Evolutionary conservation across 2,113 vertebrate species (phyloP).

Genomic region (Cheirogaleus medius): DNA sequence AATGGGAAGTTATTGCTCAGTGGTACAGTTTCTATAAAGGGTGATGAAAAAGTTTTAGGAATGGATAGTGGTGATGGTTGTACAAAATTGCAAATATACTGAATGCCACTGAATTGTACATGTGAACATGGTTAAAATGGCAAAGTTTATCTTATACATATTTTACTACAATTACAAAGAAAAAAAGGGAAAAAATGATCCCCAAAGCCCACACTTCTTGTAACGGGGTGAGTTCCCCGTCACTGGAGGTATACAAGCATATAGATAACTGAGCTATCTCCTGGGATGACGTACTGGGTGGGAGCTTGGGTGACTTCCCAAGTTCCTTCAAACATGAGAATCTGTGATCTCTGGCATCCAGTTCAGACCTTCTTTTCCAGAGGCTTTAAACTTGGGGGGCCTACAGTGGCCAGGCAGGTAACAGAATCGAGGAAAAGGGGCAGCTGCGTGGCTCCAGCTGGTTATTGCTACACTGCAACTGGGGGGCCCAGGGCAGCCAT

Average conservation of each 20-base stretch:
- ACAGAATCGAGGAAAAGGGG: neutral
- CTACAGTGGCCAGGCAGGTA: neutral
- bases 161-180: neutral
- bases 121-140: neutral
- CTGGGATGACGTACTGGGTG: neutral
- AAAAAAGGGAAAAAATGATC: neutral
- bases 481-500: fast-evolving
- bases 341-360: neutral
- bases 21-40: neutral
- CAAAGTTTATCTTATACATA: neutral
- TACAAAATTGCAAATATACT: neutral
- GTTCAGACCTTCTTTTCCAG: neutral
- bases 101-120: neutral
- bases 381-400: neutral
- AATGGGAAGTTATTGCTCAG: neutral
- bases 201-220: neutral
- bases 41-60: neutral
- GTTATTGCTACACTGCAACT: fast-evolving
- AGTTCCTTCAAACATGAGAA: neutral
- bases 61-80: neutral
- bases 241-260: neutral
- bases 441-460: neutral
- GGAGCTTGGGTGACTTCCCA: neutral
- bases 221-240: neutral
- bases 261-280: neutral